Base-by-base conservation (phyloP, 2,797 vertebrate species). In the Antrozous pallidus region DNA sequence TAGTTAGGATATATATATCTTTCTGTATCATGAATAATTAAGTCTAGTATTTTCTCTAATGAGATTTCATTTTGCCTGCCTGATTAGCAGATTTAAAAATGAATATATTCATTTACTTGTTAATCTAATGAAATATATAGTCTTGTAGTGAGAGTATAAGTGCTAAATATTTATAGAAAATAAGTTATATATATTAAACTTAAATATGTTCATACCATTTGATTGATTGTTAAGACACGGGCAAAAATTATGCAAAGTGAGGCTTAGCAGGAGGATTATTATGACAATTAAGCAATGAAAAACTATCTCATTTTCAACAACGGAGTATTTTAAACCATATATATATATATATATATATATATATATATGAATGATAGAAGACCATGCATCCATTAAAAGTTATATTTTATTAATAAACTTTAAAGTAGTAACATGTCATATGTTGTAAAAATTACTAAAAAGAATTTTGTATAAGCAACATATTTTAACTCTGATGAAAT, bases 1-100 rank as follows among this genome's bases (percentile, higher is more conserved):
- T n/a, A n/a, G n/a, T n/a, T n/a, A n/a, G n/a, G n/a, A n/a, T 51
- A 20, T 20, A 63, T 42, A n/a, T 28, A 78, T 71, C 42, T 88
- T 49, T 85, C 17, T 90, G 13, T 80, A 74, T 85, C 40, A 22
- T 80, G 36, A 85, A 31, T 89, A 85, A 92, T 74, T 85, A 85
- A 51, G 22, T 79, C 47, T 40, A 92, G 38, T 33, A 85, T 90
- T 85, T 74, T 54, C 47, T 85, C 67, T 78, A 88, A 58, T 11
- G 74, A 73, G 51, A 61, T 80, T 80, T 80, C 24, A 75, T 74
- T 93, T 88, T 95, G 58, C 47, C 33, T 85, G 74, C 24, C 9
- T 74, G 67, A 85, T 80, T 42, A 90, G 17, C 49, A 75, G 58
- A 61, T 89, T 65, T 58, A 33, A 67, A 74, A 67, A 11, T 58